phyloP scores from a whole-genome alignment of 2,888 invertebrate species.

The Lepidochrysops patricia region DNA sequence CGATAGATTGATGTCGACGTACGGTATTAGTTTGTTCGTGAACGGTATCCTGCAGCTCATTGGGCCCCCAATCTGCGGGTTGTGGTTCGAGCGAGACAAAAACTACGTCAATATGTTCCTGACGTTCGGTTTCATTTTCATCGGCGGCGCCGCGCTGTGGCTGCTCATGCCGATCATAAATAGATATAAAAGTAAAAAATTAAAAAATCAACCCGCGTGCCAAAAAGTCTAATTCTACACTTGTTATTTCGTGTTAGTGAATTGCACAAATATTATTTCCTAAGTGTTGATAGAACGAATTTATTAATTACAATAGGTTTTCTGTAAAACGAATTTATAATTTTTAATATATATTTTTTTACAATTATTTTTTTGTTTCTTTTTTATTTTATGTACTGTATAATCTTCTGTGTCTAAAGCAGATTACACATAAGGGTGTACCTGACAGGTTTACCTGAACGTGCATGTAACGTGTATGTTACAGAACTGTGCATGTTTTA shows the following conservation, averaged over 20 bases:
- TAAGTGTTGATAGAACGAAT: conserved; percentile 10
- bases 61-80: conserved; percentile 87
- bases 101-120: conserved; percentile 83
- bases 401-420: not conserved
- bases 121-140: conserved; percentile 82
- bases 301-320: not conserved
- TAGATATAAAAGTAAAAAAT: conserved; percentile 41
- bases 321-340: not conserved
- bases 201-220: conserved; percentile 20
- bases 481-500: too few species aligned
- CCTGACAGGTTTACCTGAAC: too few species aligned
- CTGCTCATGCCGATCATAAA: conserved; percentile 82
- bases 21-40: conserved; percentile 89
- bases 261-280: conserved; percentile 16
- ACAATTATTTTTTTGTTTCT: not conserved
- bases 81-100: conserved; percentile 77
- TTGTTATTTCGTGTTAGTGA: conserved; percentile 7
- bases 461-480: too few species aligned
- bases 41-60: conserved; percentile 87
- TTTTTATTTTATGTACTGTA: conserved; percentile 1
- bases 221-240: conserved; percentile 17
- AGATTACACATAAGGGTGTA: too few species aligned
- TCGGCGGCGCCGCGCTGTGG: conserved; percentile 84
- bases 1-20: conserved; percentile 87
- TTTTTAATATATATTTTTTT: conserved; percentile 8